Base-by-base conservation (phyloP, 2,797 vertebrate genomes). In the Lepilemur ruficaudatus region DNA sequence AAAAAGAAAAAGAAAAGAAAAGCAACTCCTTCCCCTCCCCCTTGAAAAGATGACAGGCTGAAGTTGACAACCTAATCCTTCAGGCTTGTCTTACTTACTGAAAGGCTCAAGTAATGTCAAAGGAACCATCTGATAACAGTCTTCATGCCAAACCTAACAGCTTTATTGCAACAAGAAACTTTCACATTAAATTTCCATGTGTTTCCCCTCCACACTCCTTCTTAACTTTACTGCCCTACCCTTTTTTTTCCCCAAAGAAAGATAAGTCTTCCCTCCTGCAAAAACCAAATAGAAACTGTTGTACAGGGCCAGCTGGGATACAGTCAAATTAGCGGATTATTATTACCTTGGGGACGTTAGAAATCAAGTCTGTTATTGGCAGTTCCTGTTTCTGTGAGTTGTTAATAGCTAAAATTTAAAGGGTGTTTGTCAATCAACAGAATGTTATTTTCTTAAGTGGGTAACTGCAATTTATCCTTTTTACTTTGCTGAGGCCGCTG, bases 21-120 rank as follows among this genome's bases (percentile, higher is more conserved):
- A 95, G 90, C 85, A 96, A 72, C 46, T n/a, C 83, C 23, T 25
- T 91, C 92, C 88, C 50, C 15, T 55, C 46, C 1, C 25, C 18
- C 67, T 73, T 85, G 17, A 73, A 91, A 98, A 98, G 97, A 99
- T 98, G 99, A 98, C 98, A 99, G 98, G 97, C 96, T 95, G 96
- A 97, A 96, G 97, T 98, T 99, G 98, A 99, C 98, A 98, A 99
- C 98, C 98, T 98, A 98, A 99, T 99, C 98, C 98, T 99, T 98
- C 94, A 65, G 98, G 97, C 98, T 98, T 98, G 98, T 98, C 98
- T 98, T 97, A 98, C 98, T 98, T 97, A 98, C 97, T 98, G 97
- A 98, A 98, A 98, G 97, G 97, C 98, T 98, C 18, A 55, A 97
- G 97, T 94, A 94, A 95, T 97, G 98, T 98, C 98, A 98, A 98